phyloP scores from a whole-genome alignment of 2,113 vertebrate species.

The Pipra filicauda region DNA sequence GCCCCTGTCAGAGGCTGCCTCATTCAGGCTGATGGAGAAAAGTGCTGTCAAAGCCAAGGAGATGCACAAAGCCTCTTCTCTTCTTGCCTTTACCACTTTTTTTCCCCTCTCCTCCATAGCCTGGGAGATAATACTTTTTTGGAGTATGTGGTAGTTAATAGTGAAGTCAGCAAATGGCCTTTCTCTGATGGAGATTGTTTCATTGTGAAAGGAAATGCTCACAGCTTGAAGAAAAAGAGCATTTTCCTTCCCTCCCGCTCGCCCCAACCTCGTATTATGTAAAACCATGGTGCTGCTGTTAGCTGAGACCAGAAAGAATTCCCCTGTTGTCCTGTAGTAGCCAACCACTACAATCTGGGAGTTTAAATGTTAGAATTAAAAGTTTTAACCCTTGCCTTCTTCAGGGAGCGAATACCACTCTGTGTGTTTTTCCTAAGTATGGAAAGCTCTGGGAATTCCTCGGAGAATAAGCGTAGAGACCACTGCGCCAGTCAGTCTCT shows the following conservation, averaged over 20 bases:
- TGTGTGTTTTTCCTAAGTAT: background rate
- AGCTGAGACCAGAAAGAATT: constrained; percentile 61
- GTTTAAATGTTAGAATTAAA: constrained; percentile 43
- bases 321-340: constrained; percentile 47
- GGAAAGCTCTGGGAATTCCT: constrained; percentile 51
- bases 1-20: background rate
- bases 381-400: constrained; percentile 55
- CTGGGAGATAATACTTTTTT: background rate
- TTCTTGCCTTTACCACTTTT: background rate
- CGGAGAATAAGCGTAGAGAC: constrained; percentile 15
- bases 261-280: background rate
- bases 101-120: background rate
- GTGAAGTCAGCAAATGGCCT: constrained; percentile 12
- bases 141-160: background rate
- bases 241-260: constrained; percentile 38
- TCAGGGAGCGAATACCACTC: background rate
- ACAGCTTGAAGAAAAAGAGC: constrained; percentile 50
- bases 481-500: constrained; percentile 39
- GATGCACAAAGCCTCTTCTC: background rate
- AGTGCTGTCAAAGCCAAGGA: background rate
- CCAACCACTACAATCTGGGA: constrained; percentile 37
- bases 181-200: constrained; percentile 22
- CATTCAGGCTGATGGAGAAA: background rate
- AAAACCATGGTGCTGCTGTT: constrained; percentile 54
- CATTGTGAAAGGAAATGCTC: constrained; percentile 38